phyloP scores from a whole-genome alignment of 2,797 vertebrate genomes.

The Pangasius sanitwongsei region DNA sequence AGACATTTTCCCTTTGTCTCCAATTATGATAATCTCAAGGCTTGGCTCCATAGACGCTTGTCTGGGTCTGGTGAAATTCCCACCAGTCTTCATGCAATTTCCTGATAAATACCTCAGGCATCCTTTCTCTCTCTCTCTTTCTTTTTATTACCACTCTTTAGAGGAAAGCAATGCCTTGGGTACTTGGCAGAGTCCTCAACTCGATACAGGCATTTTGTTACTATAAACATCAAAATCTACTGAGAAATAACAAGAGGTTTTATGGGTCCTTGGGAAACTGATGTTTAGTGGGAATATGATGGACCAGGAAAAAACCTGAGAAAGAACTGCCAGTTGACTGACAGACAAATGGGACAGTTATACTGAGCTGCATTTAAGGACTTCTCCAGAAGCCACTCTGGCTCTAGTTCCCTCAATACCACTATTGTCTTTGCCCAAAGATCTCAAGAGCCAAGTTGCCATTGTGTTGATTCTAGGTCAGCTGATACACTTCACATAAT shows the following conservation, averaged over 20 bases:
- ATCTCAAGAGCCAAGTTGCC: conserved; percentile 64
- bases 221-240: conserved; percentile 20
- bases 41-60: conserved; percentile 59
- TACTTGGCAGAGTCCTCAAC: not conserved
- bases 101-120: conserved; percentile 53
- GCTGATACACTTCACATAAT: conserved; percentile 61
- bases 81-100: conserved; percentile 46
- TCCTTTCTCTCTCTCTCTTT: conserved; percentile 18
- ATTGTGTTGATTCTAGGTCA: conserved; percentile 73
- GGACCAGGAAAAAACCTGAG: not conserved
- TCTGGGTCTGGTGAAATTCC: conserved; percentile 58
- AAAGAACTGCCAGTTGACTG: not conserved
- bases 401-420: conserved; percentile 57
- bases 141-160: conserved; percentile 15
- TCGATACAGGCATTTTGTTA: conserved; percentile 4
- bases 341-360: not conserved
- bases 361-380: conserved; percentile 5
- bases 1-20: conserved; percentile 57
- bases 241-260: conserved; percentile 19
- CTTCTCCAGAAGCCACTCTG: conserved; percentile 38
- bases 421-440: conserved; percentile 61
- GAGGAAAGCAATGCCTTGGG: conserved; percentile 18
- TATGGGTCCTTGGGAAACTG: conserved; percentile 9
- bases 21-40: conserved; percentile 69
- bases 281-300: not conserved